A percentile compares a stretch with the other conserved stretches of the same genome.
phyloP scores from a whole-genome alignment of 2,888 invertebrate genomes.

The Torymus aiolomorphi region DNA sequence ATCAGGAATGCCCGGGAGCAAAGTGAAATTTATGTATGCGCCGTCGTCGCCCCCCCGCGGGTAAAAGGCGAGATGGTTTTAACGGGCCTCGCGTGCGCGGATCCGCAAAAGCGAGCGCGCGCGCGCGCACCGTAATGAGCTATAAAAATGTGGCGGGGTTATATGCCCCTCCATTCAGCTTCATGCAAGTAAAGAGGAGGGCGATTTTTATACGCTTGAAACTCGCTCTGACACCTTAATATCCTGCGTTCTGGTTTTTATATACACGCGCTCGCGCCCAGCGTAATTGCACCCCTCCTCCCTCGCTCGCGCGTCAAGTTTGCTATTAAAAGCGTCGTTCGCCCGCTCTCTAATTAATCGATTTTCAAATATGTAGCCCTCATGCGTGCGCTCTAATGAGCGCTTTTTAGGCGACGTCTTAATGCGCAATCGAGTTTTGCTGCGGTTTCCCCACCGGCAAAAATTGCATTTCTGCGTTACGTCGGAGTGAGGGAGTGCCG shows the following conservation, averaged over 20 bases:
- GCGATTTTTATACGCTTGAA: conserved; percentile 15
- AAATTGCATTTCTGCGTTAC: too few relatives aligned
- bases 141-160: conserved; percentile 52
- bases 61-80: conserved; percentile 47
- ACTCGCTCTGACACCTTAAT: conserved; percentile 14
- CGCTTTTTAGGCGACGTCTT: too few relatives aligned
- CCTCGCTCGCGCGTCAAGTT: too few relatives aligned
- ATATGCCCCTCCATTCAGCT: too few relatives aligned
- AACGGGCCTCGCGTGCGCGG: conserved; percentile 49
- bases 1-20: conserved; percentile 58
- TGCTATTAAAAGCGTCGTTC: conserved; percentile 7
- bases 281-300: conserved; percentile 3
- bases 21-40: conserved; percentile 62
- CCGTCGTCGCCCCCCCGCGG: conserved; percentile 1
- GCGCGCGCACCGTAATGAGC: conserved; percentile 57
- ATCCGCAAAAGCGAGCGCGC: conserved; percentile 48
- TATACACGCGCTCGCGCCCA: not conserved
- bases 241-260: conserved; percentile 3
- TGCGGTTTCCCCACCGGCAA: too few relatives aligned
- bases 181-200: too few relatives aligned
- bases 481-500: too few relatives aligned
- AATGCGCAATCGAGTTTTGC: too few relatives aligned
- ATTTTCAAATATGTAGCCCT: conserved; percentile 7
- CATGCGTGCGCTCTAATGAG: not conserved
- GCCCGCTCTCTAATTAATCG: not conserved